Conservation (phyloP, 2,113 vertebrate species). For the Lates calcarifer region DNA sequence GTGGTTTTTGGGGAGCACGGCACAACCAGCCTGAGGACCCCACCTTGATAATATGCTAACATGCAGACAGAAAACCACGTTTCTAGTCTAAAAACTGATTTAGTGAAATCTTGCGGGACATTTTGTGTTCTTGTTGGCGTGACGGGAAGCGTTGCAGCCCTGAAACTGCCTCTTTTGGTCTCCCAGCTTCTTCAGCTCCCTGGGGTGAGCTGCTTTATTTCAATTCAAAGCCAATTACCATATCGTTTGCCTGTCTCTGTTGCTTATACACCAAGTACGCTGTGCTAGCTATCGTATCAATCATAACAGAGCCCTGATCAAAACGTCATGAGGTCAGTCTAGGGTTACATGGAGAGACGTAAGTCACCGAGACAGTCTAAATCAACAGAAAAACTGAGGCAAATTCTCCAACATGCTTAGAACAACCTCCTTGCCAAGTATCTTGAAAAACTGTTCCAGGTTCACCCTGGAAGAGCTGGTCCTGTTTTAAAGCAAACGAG, state of each 20-base stretch:
- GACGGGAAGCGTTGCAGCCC: slow-evolving; percentile 93
- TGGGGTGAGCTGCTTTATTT: slow-evolving; percentile 83
- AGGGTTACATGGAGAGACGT: too few species aligned
- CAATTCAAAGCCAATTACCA: not conserved
- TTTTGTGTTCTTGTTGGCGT: slow-evolving; percentile 89
- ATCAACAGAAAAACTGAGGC: too few species aligned
- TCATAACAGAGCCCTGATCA: too few species aligned
- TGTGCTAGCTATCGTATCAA: not conserved
- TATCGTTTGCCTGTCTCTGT: not conserved
- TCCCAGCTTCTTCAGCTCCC: slow-evolving; percentile 86
- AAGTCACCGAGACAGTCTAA: too few species aligned
- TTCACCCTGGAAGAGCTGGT: not conserved
- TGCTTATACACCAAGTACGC: not conserved
- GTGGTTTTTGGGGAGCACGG: fast-evolving
- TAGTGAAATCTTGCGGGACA: slow-evolving; percentile 46
- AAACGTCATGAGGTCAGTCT: too few species aligned
- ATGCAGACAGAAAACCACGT: slow-evolving; percentile 66
- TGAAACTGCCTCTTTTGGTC: slow-evolving; percentile 91
- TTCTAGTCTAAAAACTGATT: slow-evolving; percentile 24
- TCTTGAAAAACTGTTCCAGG: too few species aligned
- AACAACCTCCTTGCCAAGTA: too few species aligned
- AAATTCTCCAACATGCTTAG: too few species aligned
- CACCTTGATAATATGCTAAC: not conserved
- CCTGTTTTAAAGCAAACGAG: not conserved
- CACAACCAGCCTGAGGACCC: fast-evolving